A percentile compares a stretch with the other conserved stretches of the same genome.
Evolutionary conservation across 53 echinoderm and acorn worm genomes (phyloP).

Genomic region (Astropecten irregularis): DNA sequence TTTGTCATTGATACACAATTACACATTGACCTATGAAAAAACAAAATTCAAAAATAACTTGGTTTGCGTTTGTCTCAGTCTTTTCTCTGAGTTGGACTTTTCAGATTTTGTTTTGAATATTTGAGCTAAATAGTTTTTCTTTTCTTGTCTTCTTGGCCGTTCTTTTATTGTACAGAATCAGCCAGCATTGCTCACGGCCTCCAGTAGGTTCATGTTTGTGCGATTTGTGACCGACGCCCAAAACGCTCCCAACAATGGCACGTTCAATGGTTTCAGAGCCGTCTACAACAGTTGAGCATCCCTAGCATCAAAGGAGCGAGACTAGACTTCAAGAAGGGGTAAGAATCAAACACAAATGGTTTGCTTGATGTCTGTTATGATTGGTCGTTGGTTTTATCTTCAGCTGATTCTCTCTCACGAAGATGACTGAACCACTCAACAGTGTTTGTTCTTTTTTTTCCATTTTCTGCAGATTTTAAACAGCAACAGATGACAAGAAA

Average conservation of each 20-base stretch:
- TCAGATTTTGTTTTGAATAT: too few relatives aligned
- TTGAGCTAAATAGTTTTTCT: too few relatives aligned
- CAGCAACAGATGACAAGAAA: background rate
- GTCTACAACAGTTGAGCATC: constrained; percentile 72
- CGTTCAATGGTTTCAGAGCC: constrained; percentile 80
- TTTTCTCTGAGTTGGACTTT: too few relatives aligned
- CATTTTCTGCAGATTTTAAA: background rate
- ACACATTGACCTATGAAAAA: too few relatives aligned
- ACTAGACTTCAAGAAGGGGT: background rate
- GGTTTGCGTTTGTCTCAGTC: too few relatives aligned
- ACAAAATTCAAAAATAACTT: too few relatives aligned
- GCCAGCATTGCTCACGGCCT: constrained; percentile 73
- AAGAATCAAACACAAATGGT: background rate
- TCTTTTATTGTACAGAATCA: too few relatives aligned
- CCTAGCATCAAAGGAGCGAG: background rate
- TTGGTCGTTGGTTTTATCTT: constrained; percentile 1
- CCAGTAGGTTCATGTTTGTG: constrained; percentile 67
- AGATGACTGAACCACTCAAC: too few relatives aligned
- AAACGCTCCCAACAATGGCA: constrained; percentile 55
- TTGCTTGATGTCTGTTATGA: background rate
- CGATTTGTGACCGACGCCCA: constrained; percentile 76
- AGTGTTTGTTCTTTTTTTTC: background rate
- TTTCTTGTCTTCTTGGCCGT: too few relatives aligned
- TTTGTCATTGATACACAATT: too few relatives aligned
- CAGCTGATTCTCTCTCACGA: too few relatives aligned